Conservation (phyloP, 2,797 vertebrate species). For the Anguilla megastoma region DNA sequence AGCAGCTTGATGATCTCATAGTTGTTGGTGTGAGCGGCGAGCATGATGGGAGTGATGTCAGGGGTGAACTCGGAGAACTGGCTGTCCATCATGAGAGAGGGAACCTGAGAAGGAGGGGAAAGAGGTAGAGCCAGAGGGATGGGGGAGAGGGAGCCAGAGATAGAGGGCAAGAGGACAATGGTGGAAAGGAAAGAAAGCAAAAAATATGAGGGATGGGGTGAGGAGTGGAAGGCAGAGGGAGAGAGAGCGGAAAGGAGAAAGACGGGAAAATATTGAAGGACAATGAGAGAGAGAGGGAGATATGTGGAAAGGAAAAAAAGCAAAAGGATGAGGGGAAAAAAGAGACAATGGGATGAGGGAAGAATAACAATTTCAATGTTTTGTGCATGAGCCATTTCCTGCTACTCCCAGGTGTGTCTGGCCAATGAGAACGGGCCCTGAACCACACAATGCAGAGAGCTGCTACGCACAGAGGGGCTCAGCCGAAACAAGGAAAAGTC, state of each 20-base stretch:
- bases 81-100: conserved; percentile 94
- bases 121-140: too few species aligned
- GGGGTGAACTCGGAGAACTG: conserved; percentile 98
- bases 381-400: not conserved
- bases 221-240: not conserved
- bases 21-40: conserved; percentile 98
- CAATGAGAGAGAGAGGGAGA: not conserved
- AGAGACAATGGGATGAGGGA: not conserved
- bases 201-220: not conserved
- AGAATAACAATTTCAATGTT: not conserved
- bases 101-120: conserved; percentile 74
- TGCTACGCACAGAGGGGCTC: not conserved
- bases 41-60: conserved; percentile 97
- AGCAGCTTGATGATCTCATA: conserved; percentile 98
- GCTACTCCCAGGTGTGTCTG: not conserved
- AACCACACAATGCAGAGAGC: not conserved
- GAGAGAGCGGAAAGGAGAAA: conserved; percentile 26
- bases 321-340: not conserved
- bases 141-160: not conserved
- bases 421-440: not conserved
- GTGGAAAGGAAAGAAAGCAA: too few species aligned
- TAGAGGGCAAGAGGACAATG: not conserved
- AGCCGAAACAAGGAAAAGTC: not conserved
- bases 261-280: not conserved
- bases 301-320: not conserved